Percentiles rank a stretch among this genome's conserved stretches.
These are phyloP conservation scores for Lingula anatina DNA, from an alignment of 2,888 invertebrate genomes.

Conservation along the genomic window DNA sequence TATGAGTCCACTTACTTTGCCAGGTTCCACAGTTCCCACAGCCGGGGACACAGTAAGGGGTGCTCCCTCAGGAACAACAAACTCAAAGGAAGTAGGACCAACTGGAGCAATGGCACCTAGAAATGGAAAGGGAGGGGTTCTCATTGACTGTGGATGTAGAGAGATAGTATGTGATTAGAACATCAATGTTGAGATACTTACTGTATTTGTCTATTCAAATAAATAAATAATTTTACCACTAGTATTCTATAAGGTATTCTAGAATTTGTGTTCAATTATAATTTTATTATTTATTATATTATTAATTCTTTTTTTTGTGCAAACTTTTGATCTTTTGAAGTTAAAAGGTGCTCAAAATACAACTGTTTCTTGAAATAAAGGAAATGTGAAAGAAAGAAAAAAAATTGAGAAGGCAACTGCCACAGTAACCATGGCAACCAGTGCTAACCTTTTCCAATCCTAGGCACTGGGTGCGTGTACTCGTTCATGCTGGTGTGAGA, in stretches of 20 bases:
- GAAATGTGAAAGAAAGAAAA: neutral
- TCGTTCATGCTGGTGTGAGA: conserved; percentile 47
- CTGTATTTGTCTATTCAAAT: neutral
- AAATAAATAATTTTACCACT: no score
- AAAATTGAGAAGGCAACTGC: no score
- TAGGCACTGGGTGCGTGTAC: conserved; percentile 50
- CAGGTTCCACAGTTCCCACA: conserved; percentile 50
- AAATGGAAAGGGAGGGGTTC: no score
- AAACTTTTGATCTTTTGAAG: no score
- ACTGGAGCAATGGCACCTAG: conserved; percentile 49
- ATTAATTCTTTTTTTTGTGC: no score
- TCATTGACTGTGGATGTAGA: neutral
- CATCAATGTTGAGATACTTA: neutral
- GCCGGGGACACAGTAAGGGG: conserved; percentile 48
- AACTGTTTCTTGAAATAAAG: no score
- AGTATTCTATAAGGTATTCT: no score
- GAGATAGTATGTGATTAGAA: neutral
- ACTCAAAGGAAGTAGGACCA: conserved; percentile 51
- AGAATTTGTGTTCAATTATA: no score
- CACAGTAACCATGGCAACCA: neutral
- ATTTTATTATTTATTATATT: no score
- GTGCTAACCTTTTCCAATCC: conserved; percentile 46
- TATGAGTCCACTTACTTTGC: conserved; percentile 41
- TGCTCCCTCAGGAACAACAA: conserved; percentile 42
- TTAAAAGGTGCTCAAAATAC: no score